These are phyloP conservation scores for Pseudomyrmex sp. DNA, from an alignment of 1,140 invertebrate species.

Conservation along the genomic window DNA sequence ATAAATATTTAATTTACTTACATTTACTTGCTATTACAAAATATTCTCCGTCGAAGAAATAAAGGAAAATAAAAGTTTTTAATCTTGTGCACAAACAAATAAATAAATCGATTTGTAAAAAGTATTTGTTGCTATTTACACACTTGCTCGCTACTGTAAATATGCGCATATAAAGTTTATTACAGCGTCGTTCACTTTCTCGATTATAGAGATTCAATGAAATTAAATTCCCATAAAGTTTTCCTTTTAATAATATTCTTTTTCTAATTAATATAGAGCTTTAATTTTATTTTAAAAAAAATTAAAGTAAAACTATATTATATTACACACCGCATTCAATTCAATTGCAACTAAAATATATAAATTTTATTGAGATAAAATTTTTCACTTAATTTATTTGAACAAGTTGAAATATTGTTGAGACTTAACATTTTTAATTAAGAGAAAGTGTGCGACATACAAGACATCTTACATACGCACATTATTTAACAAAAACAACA, in stretches of 20 bases:
- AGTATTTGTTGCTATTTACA: slow-evolving; percentile 35
- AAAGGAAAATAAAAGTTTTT: neutral
- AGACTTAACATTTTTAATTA: neutral
- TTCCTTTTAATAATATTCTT: neutral
- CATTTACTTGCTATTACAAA: too few relatives aligned
- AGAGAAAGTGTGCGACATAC: neutral
- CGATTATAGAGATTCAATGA: neutral
- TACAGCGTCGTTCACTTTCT: neutral
- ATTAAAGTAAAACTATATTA: neutral
- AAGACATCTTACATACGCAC: slow-evolving; percentile 1
- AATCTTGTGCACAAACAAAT: neutral
- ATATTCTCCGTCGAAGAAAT: neutral
- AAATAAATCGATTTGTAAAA: slow-evolving; percentile 17
- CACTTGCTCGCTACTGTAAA: slow-evolving; percentile 9
- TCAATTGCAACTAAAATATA: neutral
- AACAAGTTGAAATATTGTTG: neutral
- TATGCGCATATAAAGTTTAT: neutral
- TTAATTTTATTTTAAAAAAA: neutral
- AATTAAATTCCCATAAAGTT: neutral
- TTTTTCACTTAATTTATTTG: neutral
- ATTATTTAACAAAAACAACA: slow-evolving; percentile 33
- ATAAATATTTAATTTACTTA: too few relatives aligned
- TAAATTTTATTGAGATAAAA: neutral
- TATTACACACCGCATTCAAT: neutral
- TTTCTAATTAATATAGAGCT: neutral